Evolutionary conservation across 1,140 invertebrate species (phyloP).

Genomic region (Drosophila kikkawai): DNA sequence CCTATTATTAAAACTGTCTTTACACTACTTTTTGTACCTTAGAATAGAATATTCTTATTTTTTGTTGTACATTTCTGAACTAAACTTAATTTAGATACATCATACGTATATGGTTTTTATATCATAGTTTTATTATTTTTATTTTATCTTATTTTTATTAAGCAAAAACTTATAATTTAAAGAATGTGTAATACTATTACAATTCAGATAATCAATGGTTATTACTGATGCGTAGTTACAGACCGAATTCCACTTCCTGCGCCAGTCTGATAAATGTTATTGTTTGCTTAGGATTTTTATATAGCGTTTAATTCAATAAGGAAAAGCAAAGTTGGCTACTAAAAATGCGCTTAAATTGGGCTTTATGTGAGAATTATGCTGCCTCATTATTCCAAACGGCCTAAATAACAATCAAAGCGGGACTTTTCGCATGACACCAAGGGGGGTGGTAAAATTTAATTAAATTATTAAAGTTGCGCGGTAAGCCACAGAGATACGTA

Average conservation of each 20-base stretch:
- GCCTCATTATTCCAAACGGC: constrained; percentile 79
- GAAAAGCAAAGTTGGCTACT: constrained; percentile 52
- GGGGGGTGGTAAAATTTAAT: constrained; percentile 64
- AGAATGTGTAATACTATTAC: neutral
- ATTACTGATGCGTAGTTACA: neutral
- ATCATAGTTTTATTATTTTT: too few species aligned
- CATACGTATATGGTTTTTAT: too few species aligned
- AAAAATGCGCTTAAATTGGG: constrained; percentile 70
- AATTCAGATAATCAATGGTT: neutral
- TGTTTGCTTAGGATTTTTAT: constrained; percentile 11
- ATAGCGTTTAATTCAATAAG: constrained; percentile 67
- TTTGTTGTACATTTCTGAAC: neutral
- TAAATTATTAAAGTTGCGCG: constrained; percentile 79
- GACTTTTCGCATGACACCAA: constrained; percentile 43
- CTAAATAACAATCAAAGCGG: constrained; percentile 77
- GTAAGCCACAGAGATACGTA: constrained; percentile 65
- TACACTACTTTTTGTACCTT: neutral
- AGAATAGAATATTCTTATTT: neutral
- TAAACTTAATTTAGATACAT: too few species aligned
- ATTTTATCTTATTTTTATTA: too few species aligned
- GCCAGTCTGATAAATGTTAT: constrained; percentile 18
- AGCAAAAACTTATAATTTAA: too few species aligned
- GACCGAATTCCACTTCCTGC: neutral
- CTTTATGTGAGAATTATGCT: constrained; percentile 77
- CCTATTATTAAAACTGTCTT: neutral